phyloP scores from a whole-genome alignment of 2,888 invertebrate species.

The Eupeodes latifasciatus region DNA sequence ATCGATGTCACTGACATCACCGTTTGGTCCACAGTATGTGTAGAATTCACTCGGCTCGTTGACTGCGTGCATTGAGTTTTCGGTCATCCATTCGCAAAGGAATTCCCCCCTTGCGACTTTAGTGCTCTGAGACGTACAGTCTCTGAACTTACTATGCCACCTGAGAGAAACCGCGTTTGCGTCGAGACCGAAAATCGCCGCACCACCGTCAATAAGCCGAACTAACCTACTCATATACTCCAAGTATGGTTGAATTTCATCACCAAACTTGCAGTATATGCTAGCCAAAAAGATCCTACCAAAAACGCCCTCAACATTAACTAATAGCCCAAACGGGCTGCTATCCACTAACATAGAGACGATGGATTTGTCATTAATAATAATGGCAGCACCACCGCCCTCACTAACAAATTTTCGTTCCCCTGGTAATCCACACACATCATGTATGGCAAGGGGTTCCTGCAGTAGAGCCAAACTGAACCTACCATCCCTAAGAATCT shows the following conservation, averaged over 20 bases:
- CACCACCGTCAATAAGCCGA: not conserved
- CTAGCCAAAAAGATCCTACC: not conserved
- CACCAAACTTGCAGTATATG: not conserved
- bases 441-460: no score
- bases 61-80: conserved; percentile 28
- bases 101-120: not conserved
- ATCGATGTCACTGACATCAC: not conserved
- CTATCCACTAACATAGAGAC: no score
- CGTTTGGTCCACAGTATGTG: conserved; percentile 8
- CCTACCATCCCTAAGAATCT: no score
- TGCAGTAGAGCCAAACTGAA: no score
- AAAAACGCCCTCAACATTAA: not conserved
- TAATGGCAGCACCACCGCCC: no score
- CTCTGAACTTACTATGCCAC: conserved; percentile 48
- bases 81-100: conserved; percentile 35
- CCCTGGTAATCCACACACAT: no score
- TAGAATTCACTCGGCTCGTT: conserved; percentile 35
- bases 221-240: not conserved
- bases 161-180: conserved; percentile 14
- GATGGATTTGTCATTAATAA: no score
- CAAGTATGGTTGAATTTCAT: not conserved
- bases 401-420: no score
- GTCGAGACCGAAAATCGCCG: conserved; percentile 14
- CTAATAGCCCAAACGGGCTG: no score
- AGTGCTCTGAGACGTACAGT: not conserved